Percentiles rank a stretch among this genome's conserved stretches.
phyloP scores from a whole-genome alignment of 1,140 invertebrate genomes.

The Lethrus apterus region DNA sequence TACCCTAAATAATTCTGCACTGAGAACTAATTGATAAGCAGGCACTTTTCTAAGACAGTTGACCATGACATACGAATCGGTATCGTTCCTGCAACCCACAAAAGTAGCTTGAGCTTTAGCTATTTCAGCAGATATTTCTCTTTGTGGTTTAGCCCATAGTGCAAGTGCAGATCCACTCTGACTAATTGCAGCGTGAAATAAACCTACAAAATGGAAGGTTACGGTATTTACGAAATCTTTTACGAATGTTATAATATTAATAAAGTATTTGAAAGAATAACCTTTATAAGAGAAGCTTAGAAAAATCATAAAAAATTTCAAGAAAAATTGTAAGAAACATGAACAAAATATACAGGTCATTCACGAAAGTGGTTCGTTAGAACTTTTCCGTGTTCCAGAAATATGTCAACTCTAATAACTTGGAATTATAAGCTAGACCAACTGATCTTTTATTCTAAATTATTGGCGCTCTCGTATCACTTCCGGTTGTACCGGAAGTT shows the following conservation, averaged over 20 bases:
- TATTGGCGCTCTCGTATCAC: too few species aligned
- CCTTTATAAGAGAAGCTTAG: neutral
- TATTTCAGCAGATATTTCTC: conserved; percentile 18
- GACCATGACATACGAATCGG: conserved; percentile 37
- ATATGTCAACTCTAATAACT: too few species aligned
- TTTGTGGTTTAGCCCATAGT: conserved; percentile 44
- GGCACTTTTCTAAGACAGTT: conserved; percentile 51
- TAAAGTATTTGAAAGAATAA: neutral
- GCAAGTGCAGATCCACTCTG: conserved; percentile 47
- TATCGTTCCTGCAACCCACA: conserved; percentile 19
- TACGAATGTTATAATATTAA: neutral
- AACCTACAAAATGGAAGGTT: conserved; percentile 16
- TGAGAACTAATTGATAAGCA: conserved; percentile 51
- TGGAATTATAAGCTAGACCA: too few species aligned
- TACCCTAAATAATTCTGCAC: conserved; percentile 54
- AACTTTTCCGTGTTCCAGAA: too few species aligned
- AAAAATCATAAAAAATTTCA: neutral
- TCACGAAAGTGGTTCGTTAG: too few species aligned
- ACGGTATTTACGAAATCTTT: neutral
- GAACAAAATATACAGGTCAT: too few species aligned
- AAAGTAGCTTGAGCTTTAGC: conserved; percentile 15
- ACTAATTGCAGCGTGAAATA: conserved; percentile 43
- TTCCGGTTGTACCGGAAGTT: too few species aligned
- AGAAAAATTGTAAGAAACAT: neutral
- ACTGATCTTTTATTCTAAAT: too few species aligned